Conservation (phyloP, 2,888 invertebrate genomes). For the Agrotis clavis region DNA sequence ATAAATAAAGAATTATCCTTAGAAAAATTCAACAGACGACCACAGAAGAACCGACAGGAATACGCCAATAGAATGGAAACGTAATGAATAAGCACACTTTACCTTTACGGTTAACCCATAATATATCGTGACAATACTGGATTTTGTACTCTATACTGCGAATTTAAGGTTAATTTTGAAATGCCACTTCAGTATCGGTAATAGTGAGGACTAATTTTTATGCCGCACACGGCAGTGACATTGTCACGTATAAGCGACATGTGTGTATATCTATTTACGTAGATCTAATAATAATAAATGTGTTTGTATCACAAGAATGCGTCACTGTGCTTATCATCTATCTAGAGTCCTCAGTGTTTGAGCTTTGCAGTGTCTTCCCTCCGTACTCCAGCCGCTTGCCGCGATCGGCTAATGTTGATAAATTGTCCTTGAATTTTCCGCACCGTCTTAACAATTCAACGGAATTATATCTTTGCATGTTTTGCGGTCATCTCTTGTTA, state of each 20-base stretch:
- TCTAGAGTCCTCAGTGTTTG: slow-evolving; percentile 24
- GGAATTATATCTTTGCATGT: slow-evolving; percentile 30
- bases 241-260: slow-evolving; percentile 78
- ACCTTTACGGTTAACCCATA: slow-evolving; percentile 54
- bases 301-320: slow-evolving; percentile 64
- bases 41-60: slow-evolving; percentile 61
- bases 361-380: slow-evolving; percentile 43
- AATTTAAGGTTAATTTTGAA: slow-evolving; percentile 59
- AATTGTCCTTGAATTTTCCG: slow-evolving; percentile 42
- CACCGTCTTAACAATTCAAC: slow-evolving; percentile 24
- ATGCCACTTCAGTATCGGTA: slow-evolving; percentile 54
- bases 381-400: slow-evolving; percentile 5
- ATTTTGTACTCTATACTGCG: slow-evolving; percentile 59
- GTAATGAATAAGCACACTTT: slow-evolving; percentile 59
- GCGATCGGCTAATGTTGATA: slow-evolving; percentile 32
- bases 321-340: slow-evolving; percentile 60
- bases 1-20: slow-evolving; percentile 43
- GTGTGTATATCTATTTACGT: slow-evolving; percentile 69
- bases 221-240: slow-evolving; percentile 75
- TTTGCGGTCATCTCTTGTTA: slow-evolving; percentile 33
- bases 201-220: slow-evolving; percentile 73
- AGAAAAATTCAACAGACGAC: slow-evolving; percentile 61
- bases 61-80: slow-evolving; percentile 69
- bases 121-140: slow-evolving; percentile 25
- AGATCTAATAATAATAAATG: slow-evolving; percentile 70